Percentiles rank a stretch among this genome's conserved stretches.
These are phyloP conservation scores for Altica lythri DNA, from an alignment of 2,888 invertebrate species.

Conservation along the genomic window DNA sequence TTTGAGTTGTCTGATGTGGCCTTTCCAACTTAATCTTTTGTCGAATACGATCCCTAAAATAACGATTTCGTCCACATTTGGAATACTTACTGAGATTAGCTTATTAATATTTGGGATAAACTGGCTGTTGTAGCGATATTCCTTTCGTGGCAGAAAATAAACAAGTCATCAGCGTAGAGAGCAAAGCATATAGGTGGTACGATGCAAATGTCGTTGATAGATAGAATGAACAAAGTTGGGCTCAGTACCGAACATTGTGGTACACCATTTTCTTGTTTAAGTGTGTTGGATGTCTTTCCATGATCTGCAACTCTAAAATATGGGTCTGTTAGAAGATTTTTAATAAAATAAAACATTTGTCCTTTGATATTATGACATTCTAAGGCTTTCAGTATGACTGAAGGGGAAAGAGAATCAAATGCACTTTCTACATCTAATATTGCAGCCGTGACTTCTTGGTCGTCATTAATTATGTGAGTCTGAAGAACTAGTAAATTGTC, in stretches of 20 bases:
- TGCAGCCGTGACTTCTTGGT: slow-evolving; percentile 1
- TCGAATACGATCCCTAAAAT: slow-evolving; percentile 12
- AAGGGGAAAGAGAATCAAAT: neutral
- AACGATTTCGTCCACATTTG: slow-evolving; percentile 4
- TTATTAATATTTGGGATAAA: neutral
- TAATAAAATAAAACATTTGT: neutral
- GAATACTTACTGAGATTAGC: neutral
- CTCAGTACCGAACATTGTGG: slow-evolving; percentile 6
- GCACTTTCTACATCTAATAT: slow-evolving; percentile 3
- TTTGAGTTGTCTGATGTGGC: slow-evolving; percentile 5
- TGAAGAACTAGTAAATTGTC: slow-evolving; percentile 5
- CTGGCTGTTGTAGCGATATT: neutral
- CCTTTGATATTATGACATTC: neutral
- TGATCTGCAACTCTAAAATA: neutral
- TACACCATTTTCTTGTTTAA: slow-evolving; percentile 1
- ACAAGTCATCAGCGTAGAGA: slow-evolving; percentile 5
- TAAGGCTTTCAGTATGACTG: neutral
- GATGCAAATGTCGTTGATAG: slow-evolving; percentile 2
- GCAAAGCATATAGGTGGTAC: slow-evolving; percentile 1
- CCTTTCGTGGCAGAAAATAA: slow-evolving; percentile 9
- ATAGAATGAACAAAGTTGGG: no score
- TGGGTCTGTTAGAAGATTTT: slow-evolving; percentile 1
- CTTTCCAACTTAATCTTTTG: slow-evolving; percentile 5
- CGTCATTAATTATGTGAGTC: slow-evolving; percentile 3
- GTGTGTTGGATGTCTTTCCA: neutral